Base-by-base conservation (phyloP, 2,113 vertebrate species). In the Paradoxurus hermaphroditus region DNA sequence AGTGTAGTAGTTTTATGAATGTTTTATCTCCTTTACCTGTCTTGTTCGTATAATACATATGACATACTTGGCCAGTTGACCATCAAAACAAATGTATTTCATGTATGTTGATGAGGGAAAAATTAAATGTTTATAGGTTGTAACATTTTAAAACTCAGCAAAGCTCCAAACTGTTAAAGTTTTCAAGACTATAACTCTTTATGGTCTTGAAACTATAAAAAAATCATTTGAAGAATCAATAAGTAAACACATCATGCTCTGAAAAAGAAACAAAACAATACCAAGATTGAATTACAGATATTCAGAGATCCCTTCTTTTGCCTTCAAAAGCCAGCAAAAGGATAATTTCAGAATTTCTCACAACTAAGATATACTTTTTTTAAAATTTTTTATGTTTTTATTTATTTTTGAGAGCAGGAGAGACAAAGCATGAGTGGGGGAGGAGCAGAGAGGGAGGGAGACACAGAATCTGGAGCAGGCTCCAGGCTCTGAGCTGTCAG, bases 161-260 rank as follows among this genome's bases (percentile, higher is more conserved):
- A 93, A 95, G 46, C 53, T 86, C 78, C 34, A 62, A 56, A 89
- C 56, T 88, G 63, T 87, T 85, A 53, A 85, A 92, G 46, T 96
- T 95, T 96, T 97, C 75, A 97, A 95, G 75, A 83, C 51, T 63
- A 51, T 90, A 94, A 94, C 15, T 89, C 29, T 72, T 97, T 97
- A 93, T 82, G 78, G 79, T 65, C 87, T 97, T 94, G n/a, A 90
- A 97, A 94, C 51, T 92, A 89, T 86, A 39, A 94, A 94, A 84
- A 91, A 79, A 85, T 51, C 67, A 95, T 59, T 95, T 93, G 88
- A 95, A 36, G 49, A 97, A 63, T 92, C 96, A 97, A 67, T 95
- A 96, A 95, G 62, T 93, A 94, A 96, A 81, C 63, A 77, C 49
- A 27, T 53, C 93, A 94, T 82, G 87, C 70, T 75, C 73, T 53